Base-by-base conservation (phyloP, 1,140 invertebrate genomes). In the Drosophila pachea region DNA sequence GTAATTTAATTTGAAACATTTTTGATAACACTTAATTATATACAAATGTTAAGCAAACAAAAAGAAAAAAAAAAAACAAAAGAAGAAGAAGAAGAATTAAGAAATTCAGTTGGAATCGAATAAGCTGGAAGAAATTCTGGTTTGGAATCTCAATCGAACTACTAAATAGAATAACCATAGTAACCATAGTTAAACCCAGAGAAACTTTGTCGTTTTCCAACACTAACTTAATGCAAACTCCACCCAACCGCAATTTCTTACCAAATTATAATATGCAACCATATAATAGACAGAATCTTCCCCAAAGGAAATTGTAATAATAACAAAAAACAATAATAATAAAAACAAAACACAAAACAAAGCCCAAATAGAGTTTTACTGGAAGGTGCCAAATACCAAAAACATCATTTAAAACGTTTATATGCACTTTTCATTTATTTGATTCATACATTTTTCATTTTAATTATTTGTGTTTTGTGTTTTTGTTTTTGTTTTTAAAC, bases 351-450 rank as follows among this genome's bases (percentile, higher is more conserved):
- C 69, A 73, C 66, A 84, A 75, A 74, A 79, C 66, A 73, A 70
- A 62, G 40, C 5, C 29, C 8, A 9, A 48, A 14, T 55, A 22
- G 22, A 22, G 38, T 31, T 16, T 50, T 33, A 11, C 4, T 8
- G 7, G 52, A 14, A 6, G 12, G 4, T 31, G 12, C 11, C 4
- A 35, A 11, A 12, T 7, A 54, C 9, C 40, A 43, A 43, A 32
- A n/a, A 14, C 31, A 31, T 60, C 49, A 54, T 53, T 84, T 81
- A 86, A 83, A 87, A 83, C 83, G 78, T 86, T 87, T 86, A 86
- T 87, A 87, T 79, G 82, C 59, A 76, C 78, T 82, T 87, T 86
- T 82, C 68, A 76, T 86, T 87, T 87, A 86, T 86, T 86, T 70
- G 73, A 82, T 74, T 86, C 75, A 68, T 83, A 84, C 69, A 78